Evolutionary conservation across 2,113 vertebrate genomes (phyloP).

Genomic region (Lamprologus tigripictilis): DNA sequence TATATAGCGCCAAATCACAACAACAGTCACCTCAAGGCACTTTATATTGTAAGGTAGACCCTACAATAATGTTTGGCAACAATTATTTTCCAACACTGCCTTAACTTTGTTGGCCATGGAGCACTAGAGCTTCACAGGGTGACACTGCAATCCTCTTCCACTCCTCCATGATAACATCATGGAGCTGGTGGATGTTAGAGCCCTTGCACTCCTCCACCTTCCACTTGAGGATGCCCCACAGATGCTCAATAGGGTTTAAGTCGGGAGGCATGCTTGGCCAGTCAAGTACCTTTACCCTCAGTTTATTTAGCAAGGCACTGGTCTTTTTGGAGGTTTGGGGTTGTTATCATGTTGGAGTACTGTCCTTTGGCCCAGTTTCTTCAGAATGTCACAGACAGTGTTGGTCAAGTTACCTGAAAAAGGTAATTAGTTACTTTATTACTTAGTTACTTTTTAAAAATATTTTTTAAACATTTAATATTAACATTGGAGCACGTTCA

Average conservation of each 20-base stretch:
- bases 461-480: background rate
- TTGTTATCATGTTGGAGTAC: background rate
- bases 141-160: background rate
- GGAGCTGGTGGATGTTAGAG: background rate
- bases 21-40: background rate
- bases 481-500: background rate
- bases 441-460: background rate
- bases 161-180: background rate
- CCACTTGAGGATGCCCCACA: background rate
- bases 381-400: background rate
- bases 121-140: background rate
- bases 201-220: accelerated
- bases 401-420: background rate
- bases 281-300: background rate
- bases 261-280: accelerated
- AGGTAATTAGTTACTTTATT: background rate
- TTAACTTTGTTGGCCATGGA: background rate
- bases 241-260: background rate
- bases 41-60: background rate
- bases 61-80: background rate
- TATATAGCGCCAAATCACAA: background rate
- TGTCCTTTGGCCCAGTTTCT: background rate
- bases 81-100: background rate
- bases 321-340: background rate
- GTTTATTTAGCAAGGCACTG: background rate